Evolutionary conservation across 2,113 vertebrate species (phyloP), one percentile per base, ranked within the genome.

Genomic region (Leptosomus discolor): DNA sequence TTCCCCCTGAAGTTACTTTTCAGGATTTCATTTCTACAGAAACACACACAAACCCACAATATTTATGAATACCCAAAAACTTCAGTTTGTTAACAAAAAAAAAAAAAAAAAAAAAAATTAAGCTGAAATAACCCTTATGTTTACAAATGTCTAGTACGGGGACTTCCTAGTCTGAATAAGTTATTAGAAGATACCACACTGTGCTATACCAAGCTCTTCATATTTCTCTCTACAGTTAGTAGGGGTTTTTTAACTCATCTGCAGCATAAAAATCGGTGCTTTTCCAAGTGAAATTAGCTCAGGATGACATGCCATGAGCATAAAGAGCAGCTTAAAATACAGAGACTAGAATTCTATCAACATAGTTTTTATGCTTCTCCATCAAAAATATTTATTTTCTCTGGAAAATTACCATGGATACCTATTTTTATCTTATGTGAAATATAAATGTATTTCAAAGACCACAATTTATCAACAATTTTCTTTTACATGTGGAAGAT

Each of bases 271-370:
- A 84, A 13, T 34, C 43, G 17, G 34, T 51, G 27, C 4, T 91
- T 91, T 92, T 91, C 34, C 58, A 69, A 85, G 54, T 34, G 45
- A 95, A 94, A 86, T 56, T 56, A 64, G n/a, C 39, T 87, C 64
- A 63, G 20, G 75, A 64, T 36, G 22, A 41, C 56, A 64, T 4
- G 54, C 16, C 30, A 26, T 3, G 22, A 85, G 24, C 39, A 91
- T 56, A 71, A 95, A 81, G 15, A 87, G 11, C 29, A 51, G 36
- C 43, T 87, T 60, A 90, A 81, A 82, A 94, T 90, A 92, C 65
- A 88, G 74, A 63, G 15, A 69, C 27, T 43, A 74, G 67, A 85
- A 76, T 69, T 61, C 57, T 34, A 73, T 83, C 70, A 76, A 60
- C 9, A 30, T 5, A 57, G 11, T 34, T 91, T 91, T 85, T 82